These are phyloP conservation scores for Pipistrellus kuhlii DNA, from an alignment of 2,797 vertebrate species.

Conservation along the genomic window DNA sequence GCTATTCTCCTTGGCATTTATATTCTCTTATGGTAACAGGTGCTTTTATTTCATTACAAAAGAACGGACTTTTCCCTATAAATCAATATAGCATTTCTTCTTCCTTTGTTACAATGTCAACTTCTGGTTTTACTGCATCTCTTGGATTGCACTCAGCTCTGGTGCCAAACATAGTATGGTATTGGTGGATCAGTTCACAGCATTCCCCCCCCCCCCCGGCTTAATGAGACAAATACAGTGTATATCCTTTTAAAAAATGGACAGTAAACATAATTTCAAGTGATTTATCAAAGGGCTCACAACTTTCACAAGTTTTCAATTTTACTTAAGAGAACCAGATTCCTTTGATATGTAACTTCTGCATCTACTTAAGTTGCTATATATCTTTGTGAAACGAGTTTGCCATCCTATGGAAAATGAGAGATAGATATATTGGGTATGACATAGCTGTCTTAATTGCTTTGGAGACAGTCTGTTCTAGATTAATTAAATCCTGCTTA, in stretches of 20 bases:
- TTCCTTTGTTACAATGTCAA: conserved; percentile 47
- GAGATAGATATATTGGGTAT: not conserved
- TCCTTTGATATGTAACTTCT: conserved; percentile 1
- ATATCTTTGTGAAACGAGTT: conserved; percentile 22
- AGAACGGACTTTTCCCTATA: conserved; percentile 16
- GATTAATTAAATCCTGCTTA: conserved; percentile 54
- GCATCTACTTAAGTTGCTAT: not conserved
- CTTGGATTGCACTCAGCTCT: not conserved
- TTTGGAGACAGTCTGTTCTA: conserved; percentile 3
- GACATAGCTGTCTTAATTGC: not conserved
- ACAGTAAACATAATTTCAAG: conserved; percentile 31
- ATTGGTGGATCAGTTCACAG: not conserved
- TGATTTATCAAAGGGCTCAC: not conserved
- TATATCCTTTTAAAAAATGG: conserved; percentile 7
- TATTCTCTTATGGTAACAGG: conserved; percentile 74
- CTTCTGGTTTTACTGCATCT: not conserved
- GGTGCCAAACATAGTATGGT: not conserved
- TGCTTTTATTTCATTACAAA: conserved; percentile 74
- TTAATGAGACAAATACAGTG: conserved; percentile 7
- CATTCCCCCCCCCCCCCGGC: not conserved
- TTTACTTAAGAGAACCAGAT: conserved; percentile 30
- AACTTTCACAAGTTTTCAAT: conserved; percentile 18
- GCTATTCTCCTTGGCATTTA: conserved; percentile 68
- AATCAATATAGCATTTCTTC: conserved; percentile 57
- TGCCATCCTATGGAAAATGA: conserved; percentile 32